phyloP scores from a whole-genome alignment of 2,113 vertebrate species.

The Macaca mulatta region DNA sequence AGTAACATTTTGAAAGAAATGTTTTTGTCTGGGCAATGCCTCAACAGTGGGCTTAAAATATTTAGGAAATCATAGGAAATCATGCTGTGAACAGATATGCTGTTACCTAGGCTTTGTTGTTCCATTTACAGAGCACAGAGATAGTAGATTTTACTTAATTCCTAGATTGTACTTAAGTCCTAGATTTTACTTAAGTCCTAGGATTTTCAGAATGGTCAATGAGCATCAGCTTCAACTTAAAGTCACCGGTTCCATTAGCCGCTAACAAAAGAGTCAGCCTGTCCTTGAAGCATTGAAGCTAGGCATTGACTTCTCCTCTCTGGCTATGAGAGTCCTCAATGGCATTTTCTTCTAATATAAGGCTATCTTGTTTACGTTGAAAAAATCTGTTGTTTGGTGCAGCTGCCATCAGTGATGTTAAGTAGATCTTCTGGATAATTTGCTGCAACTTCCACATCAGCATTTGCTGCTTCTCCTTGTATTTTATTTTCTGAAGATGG shows the following conservation, averaged over 20 bases:
- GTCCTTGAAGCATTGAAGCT: not conserved
- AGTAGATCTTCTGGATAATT: not conserved
- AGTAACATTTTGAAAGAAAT: not conserved
- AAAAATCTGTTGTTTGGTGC: not conserved
- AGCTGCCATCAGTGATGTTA: not conserved
- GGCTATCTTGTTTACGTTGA: not conserved
- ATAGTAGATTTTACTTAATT: not conserved
- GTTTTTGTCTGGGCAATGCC: not conserved
- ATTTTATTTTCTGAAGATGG: not conserved
- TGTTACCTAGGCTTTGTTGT: not conserved
- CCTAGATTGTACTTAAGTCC: not conserved
- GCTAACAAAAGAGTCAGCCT: not conserved
- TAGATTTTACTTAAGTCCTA: not conserved
- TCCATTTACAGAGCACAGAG: not conserved
- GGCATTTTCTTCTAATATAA: not conserved
- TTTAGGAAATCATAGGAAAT: not conserved
- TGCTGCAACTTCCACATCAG: not conserved
- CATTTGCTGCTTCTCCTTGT: not conserved
- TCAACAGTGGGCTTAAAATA: not conserved
- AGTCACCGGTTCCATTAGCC: not conserved
- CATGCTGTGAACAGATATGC: not conserved
- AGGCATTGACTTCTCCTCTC: not conserved
- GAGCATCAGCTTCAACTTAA: not conserved
- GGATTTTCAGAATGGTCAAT: not conserved
- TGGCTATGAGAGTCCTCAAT: not conserved